Evolutionary conservation across 2,888 invertebrate genomes (phyloP), one percentile per base, ranked within the genome.

Genomic region (Drosophila fungiperda): DNA sequence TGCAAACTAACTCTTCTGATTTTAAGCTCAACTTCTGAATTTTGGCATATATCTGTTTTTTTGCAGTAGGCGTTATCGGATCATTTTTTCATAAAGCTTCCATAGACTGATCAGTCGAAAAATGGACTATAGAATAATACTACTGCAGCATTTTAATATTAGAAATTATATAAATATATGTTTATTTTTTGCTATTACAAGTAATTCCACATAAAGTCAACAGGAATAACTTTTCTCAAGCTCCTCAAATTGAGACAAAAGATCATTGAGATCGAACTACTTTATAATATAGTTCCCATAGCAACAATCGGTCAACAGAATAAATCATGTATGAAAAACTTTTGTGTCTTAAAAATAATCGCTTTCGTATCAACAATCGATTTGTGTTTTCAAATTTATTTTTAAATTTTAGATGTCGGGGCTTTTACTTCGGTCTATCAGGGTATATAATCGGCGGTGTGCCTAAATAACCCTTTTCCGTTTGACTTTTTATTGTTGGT

Each of bases 401-500:
- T 7, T 45, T 3, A 1, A 45, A 4, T 20, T 20, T 3, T 23
- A 3, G 3, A 42, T 45, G 45, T 12, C 3, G 20, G 1, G 3
- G 15, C 12, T 20, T 20, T 20, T 12, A 45, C 7, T 45, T 45
- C 2, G 15, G 3, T 45, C 15, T 15, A 20, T 12, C 7, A 45
- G 45, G 20, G 45, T 45, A 45, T 45, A 1, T 4, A 15, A 20
- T 20, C 4, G 20, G 20, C 45, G 12, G 20, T 2, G 15, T 45
- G 45, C 12, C 12, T 3, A 15, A 20, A 45, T 20, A 20, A 1
- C 20, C 7, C 1, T 4, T 15, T 20, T 7, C 4, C 15, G 20
- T 38, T 26, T 1, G 2, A 26, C 7, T 26, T 54, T 3, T 3
- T 2, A 26, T 33, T 59, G 57, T 72, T 68, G 64, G 55, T 63